A percentile compares a stretch with the other conserved stretches of the same genome.
phyloP scores from a whole-genome alignment of 2,797 vertebrate species.

The Galago senegalensis region DNA sequence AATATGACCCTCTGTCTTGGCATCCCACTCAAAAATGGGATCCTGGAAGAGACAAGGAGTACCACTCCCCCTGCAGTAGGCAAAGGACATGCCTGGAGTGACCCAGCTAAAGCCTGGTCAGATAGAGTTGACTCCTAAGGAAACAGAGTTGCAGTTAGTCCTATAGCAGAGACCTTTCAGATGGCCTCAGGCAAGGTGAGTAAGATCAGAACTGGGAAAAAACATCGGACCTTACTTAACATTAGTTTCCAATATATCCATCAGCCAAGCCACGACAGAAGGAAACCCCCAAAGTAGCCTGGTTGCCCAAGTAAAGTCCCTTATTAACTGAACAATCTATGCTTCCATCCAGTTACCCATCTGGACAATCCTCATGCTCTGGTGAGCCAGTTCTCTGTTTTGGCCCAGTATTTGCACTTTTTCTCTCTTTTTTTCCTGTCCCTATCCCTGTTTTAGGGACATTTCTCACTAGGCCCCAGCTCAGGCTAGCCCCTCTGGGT shows the following conservation, averaged over 20 bases:
- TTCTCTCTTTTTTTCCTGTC: neutral
- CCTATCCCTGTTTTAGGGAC: neutral
- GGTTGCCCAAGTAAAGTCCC: neutral
- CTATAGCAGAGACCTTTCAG: neutral
- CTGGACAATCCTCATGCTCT: neutral
- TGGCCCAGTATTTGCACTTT: neutral
- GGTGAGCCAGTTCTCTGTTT: neutral
- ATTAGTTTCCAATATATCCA: neutral
- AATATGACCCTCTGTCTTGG: neutral
- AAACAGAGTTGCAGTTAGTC: neutral
- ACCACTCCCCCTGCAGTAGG: neutral
- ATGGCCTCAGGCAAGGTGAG: neutral
- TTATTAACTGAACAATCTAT: neutral
- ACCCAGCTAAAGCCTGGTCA: neutral
- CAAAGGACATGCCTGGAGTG: neutral
- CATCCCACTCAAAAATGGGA: neutral
- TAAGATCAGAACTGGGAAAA: neutral
- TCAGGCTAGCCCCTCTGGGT: neutral
- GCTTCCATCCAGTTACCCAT: neutral
- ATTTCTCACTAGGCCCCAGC: neutral
- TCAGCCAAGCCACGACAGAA: neutral
- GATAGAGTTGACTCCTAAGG: neutral
- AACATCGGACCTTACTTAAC: neutral
- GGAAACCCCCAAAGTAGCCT: neutral
- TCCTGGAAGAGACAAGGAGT: neutral